Conservation (phyloP, 2,888 invertebrate species). For the Pollenia griseotomentosa region DNA sequence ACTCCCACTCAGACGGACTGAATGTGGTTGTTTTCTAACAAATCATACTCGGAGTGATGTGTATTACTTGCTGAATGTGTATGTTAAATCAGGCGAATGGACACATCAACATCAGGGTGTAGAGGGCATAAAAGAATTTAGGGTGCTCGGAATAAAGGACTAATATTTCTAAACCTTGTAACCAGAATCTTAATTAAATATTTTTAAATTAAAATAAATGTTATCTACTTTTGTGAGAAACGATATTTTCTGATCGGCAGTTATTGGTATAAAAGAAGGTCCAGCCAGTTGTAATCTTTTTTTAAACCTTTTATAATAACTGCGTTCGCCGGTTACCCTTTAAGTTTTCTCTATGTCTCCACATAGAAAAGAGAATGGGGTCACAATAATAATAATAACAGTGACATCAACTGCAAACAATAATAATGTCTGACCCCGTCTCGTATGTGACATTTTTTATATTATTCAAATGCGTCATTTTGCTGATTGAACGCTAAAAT, state of each 20-base stretch:
- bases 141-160: background rate
- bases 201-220: no score
- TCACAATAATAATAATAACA: conserved; percentile 6
- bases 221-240: no score
- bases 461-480: conserved; percentile 67
- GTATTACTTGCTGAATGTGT: background rate
- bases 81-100: conserved; percentile 3
- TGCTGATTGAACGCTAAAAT: conserved; percentile 63
- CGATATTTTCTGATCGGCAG: no score
- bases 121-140: background rate
- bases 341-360: background rate
- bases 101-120: background rate
- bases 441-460: conserved; percentile 57
- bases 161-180: no score
- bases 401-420: conserved; percentile 2
- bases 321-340: background rate
- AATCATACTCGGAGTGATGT: conserved; percentile 45
- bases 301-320: background rate
- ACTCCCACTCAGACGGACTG: conserved; percentile 33
- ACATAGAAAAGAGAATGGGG: conserved; percentile 26
- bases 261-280: no score
- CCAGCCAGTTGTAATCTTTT: background rate
- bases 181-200: no score
- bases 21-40: conserved; percentile 50
- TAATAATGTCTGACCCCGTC: conserved; percentile 52